Percentiles rank a stretch among this genome's conserved stretches.
Conservation (phyloP, 2,797 vertebrate species). For the Sebastes itinus region DNA sequence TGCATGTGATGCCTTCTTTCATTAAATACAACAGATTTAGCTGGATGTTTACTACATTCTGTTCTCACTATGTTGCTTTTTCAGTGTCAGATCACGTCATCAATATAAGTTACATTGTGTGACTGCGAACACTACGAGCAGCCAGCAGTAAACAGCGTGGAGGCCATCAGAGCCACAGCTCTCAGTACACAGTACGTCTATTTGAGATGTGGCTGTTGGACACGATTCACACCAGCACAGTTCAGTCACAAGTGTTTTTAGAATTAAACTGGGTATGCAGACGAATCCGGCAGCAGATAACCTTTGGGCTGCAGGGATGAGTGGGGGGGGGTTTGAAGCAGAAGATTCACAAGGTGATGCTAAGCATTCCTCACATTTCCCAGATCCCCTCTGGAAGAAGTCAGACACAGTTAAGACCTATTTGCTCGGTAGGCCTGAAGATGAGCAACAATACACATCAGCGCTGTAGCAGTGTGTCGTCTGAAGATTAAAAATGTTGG, state of each 20-base stretch:
- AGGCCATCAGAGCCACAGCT: not conserved
- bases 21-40: no score
- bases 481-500: not conserved
- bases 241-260: not conserved
- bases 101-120: not conserved
- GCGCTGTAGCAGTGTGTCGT: not conserved
- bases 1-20: not conserved
- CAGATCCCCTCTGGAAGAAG: conserved; percentile 20
- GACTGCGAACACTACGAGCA: not conserved
- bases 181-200: not conserved
- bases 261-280: not conserved
- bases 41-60: not conserved
- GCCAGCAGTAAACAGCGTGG: not conserved
- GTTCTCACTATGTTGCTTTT: not conserved
- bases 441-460: not conserved
- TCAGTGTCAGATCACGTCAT: not conserved
- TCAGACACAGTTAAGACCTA: conserved; percentile 9
- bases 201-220: conserved; percentile 1
- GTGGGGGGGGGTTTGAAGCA: conserved; percentile 25
- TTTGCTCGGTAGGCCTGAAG: not conserved
- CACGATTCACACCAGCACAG: not conserved
- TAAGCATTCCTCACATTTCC: conserved; percentile 75
- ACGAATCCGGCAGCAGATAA: conserved; percentile 16
- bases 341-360: conserved; percentile 63
- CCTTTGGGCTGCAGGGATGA: conserved; percentile 18